A percentile compares a stretch with the other conserved stretches of the same genome.
These are phyloP conservation scores for Rhynchopsitta pachyrhyncha DNA, from an alignment of 2,113 vertebrate species.

Conservation along the genomic window DNA sequence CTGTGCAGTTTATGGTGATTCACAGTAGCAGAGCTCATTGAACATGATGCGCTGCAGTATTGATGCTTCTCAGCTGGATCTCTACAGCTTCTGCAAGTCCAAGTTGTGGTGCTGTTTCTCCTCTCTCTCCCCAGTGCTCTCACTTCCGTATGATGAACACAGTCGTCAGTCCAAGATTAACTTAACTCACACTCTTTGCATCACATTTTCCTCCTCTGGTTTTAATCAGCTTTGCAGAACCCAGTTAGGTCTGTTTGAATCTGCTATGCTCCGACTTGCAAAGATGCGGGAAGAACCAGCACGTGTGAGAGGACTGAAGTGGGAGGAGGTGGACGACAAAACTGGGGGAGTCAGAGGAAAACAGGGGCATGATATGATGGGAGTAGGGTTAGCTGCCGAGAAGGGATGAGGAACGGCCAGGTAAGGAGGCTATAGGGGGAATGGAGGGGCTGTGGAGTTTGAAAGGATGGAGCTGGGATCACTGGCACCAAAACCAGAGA, in stretches of 20 bases:
- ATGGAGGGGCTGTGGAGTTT: background rate
- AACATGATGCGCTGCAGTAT: background rate
- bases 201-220: background rate
- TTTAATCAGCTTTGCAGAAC: background rate
- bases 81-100: background rate
- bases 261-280: background rate
- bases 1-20: conserved; percentile 4
- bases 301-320: background rate
- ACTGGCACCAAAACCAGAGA: background rate
- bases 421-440: background rate
- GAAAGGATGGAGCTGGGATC: background rate
- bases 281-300: background rate
- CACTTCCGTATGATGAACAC: background rate
- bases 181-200: background rate
- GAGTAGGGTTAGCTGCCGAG: background rate
- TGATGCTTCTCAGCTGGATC: background rate
- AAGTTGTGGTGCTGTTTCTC: background rate
- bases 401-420: background rate
- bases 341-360: background rate
- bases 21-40: background rate
- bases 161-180: background rate
- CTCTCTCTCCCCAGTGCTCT: rapidly evolving
- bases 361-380: background rate
- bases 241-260: background rate
- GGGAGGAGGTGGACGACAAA: background rate